Conservation (phyloP, 2,888 invertebrate genomes). For the Polyommatus iphigenia region DNA sequence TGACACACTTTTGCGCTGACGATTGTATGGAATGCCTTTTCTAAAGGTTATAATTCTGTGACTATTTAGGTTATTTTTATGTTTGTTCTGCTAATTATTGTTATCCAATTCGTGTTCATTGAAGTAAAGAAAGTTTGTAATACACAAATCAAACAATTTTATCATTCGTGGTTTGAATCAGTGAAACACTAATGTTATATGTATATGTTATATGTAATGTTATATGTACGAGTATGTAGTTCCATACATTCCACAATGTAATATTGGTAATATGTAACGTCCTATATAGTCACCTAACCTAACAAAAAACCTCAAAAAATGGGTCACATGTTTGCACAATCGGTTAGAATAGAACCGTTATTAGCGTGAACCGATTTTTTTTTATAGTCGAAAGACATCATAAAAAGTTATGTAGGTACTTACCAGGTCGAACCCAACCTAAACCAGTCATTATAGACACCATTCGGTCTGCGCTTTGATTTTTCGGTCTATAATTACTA, state of each 20-base stretch:
- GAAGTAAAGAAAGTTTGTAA: not conserved
- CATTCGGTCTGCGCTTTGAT: constrained; percentile 8
- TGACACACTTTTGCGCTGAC: too few species aligned
- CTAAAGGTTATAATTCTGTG: too few species aligned
- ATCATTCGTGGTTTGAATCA: too few species aligned
- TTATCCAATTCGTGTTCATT: too few species aligned
- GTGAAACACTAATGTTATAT: too few species aligned
- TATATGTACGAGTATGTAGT: too few species aligned
- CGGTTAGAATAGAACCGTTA: not conserved
- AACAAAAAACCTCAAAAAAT: not conserved
- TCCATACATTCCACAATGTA: not conserved
- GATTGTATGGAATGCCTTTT: too few species aligned
- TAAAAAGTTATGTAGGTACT: not conserved
- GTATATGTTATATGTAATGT: too few species aligned
- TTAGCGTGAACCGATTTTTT: not conserved
- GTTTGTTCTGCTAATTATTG: not conserved
- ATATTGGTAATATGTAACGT: not conserved
- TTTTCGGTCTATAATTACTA: not conserved
- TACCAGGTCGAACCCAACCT: not conserved
- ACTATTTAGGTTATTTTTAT: not conserved
- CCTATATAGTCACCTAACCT: not conserved
- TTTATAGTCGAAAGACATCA: constrained; percentile 12
- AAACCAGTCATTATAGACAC: not conserved
- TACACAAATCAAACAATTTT: too few species aligned
- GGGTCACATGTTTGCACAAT: not conserved